These are phyloP conservation scores for Acrossocheilus wenchowensis DNA, from an alignment of 2,797 vertebrate genomes.

Conservation along the genomic window DNA sequence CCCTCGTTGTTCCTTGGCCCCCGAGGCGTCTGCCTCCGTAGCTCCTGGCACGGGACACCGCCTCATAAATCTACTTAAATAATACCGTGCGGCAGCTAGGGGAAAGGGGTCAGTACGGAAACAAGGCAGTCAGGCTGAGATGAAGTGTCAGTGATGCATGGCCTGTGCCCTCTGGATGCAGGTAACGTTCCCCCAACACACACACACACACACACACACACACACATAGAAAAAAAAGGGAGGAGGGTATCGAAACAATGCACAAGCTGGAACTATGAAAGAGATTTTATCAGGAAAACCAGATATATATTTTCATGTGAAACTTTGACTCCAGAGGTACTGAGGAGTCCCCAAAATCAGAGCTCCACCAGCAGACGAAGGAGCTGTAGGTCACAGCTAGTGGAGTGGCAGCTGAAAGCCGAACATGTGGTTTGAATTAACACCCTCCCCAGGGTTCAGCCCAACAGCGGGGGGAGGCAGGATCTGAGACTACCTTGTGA, in stretches of 20 bases:
- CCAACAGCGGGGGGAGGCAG: conserved; percentile 31
- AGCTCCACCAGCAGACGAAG: conserved; percentile 15
- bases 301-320: conserved; percentile 14
- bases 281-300: conserved; percentile 40
- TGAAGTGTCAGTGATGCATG: conserved; percentile 83
- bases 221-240: conserved; percentile 60
- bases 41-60: conserved; percentile 87
- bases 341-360: conserved; percentile 12
- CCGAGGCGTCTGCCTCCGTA: conserved; percentile 87
- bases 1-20: conserved; percentile 80
- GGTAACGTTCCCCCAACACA: conserved; percentile 48
- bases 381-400: conserved; percentile 12
- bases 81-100: conserved; percentile 81
- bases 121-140: conserved; percentile 91
- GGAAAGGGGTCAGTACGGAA: conserved; percentile 88
- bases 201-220: conserved; percentile 67
- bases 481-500: conserved; percentile 46
- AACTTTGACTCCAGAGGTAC: conserved; percentile 24
- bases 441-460: conserved; percentile 32
- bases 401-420: conserved; percentile 31
- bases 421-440: conserved; percentile 56
- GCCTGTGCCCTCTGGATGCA: conserved; percentile 55
- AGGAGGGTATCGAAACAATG: neutral
- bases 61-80: conserved; percentile 98
- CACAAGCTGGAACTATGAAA: conserved; percentile 52